phyloP scores from a whole-genome alignment of 2,888 invertebrate species.

The Ennomos erosarius region DNA sequence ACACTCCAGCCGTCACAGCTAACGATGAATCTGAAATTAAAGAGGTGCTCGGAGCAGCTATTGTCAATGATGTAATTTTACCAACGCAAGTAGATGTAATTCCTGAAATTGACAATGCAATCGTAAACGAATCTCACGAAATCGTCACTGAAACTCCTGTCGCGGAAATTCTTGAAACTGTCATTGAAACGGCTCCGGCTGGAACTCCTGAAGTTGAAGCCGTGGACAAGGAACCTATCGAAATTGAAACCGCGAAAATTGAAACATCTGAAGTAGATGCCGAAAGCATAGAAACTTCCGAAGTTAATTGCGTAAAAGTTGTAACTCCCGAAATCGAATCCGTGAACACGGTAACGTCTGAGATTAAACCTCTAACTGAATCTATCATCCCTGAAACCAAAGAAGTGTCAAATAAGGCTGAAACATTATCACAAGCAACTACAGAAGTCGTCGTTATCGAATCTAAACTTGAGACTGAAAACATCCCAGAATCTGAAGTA shows the following conservation, averaged over 20 bases:
- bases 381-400: slow-evolving; percentile 3
- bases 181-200: not conserved
- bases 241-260: slow-evolving; percentile 13
- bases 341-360: slow-evolving; percentile 15
- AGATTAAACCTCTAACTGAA: slow-evolving; percentile 4
- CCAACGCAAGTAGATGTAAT: slow-evolving; percentile 4
- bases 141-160: slow-evolving; percentile 2
- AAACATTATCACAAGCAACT: slow-evolving; percentile 8
- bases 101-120: slow-evolving; percentile 5
- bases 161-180: slow-evolving; percentile 3
- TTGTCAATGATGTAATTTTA: slow-evolving; percentile 2
- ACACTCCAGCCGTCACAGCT: slow-evolving; percentile 26
- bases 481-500: slow-evolving; percentile 14
- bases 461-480: slow-evolving; percentile 13
- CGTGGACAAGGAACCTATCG: not conserved
- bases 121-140: slow-evolving; percentile 1
- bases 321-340: slow-evolving; percentile 15
- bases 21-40: slow-evolving; percentile 15
- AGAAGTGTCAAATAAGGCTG: slow-evolving; percentile 12
- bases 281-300: slow-evolving; percentile 21
- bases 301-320: slow-evolving; percentile 19
- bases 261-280: slow-evolving; percentile 25
- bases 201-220: slow-evolving; percentile 2
- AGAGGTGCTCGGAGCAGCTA: slow-evolving; percentile 10
- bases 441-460: slow-evolving; percentile 6